These are phyloP conservation scores for Mugil cephalus DNA, from an alignment of 2,113 vertebrate genomes.

Conservation along the genomic window DNA sequence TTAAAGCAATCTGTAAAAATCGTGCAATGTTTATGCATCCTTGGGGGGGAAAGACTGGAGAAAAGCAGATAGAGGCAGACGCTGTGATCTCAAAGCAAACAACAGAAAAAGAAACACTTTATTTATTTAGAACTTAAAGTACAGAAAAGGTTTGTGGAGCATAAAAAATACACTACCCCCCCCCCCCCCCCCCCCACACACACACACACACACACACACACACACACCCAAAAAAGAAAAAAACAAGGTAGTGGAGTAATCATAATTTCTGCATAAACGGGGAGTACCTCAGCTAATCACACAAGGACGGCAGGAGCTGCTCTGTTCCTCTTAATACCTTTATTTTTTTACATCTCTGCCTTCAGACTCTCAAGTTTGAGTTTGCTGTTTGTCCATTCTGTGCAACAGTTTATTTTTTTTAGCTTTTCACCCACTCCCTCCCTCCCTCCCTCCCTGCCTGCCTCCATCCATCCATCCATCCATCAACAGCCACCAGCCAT, in stretches of 20 bases:
- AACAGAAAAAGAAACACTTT: constrained; percentile 28
- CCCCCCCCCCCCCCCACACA: no score
- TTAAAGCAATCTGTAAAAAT: constrained; percentile 31
- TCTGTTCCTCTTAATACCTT: constrained; percentile 20
- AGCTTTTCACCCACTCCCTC: constrained; percentile 39
- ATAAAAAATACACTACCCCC: constrained; percentile 22
- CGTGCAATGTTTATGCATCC: constrained; percentile 20
- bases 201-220: no score
- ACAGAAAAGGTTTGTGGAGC: constrained; percentile 10
- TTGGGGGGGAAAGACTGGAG: no score
- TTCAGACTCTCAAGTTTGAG: constrained; percentile 27
- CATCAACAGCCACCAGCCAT: constrained; percentile 44
- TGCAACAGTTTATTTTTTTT: constrained; percentile 43
- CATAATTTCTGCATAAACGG: constrained; percentile 48
- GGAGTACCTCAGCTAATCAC: constrained; percentile 57
- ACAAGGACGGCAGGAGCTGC: constrained; percentile 43
- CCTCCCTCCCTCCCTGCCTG: constrained; percentile 19
- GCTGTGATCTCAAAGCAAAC: constrained; percentile 22
- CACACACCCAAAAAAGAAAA: background rate
- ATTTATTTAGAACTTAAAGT: constrained; percentile 31
- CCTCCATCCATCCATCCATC: constrained; percentile 11
- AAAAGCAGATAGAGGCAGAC: constrained; percentile 1
- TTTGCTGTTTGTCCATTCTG: constrained; percentile 18
- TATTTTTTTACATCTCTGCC: constrained; percentile 22
- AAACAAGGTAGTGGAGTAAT: constrained; percentile 41